Conservation (phyloP, 2,797 vertebrate genomes). For the Sebastolobus altivelis region DNA sequence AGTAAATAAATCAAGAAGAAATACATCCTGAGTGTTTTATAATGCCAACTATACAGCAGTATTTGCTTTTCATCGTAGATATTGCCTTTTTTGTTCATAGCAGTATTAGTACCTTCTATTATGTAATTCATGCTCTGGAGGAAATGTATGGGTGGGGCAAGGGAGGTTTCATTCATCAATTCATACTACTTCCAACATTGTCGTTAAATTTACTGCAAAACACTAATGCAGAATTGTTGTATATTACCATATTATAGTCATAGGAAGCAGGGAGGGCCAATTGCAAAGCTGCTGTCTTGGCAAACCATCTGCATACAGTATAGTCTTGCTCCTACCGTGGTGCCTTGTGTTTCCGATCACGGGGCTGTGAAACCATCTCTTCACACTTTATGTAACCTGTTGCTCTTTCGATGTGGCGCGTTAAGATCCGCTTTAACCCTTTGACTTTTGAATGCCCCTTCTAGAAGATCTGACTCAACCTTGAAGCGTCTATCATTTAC, state of each 20-base stretch:
- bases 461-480: constrained; percentile 40
- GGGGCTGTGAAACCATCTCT: not conserved
- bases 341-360: not conserved
- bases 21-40: not conserved
- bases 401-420: constrained; percentile 30
- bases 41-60: constrained; percentile 5
- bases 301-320: not conserved
- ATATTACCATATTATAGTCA: not conserved
- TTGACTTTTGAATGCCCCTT: constrained; percentile 38
- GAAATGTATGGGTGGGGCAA: not conserved
- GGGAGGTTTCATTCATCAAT: not conserved
- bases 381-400: constrained; percentile 49
- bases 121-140: constrained; percentile 1
- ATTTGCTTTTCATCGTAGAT: not conserved
- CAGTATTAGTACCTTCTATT: constrained; percentile 10
- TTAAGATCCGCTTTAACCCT: constrained; percentile 38
- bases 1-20: not conserved
- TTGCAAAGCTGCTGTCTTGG: not conserved
- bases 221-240: not conserved
- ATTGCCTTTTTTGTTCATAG: not conserved
- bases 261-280: not conserved
- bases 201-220: not conserved
- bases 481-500: constrained; percentile 30
- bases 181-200: not conserved
- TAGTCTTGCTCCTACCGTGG: not conserved